These are phyloP conservation scores for Oplegnathus fasciatus DNA, from an alignment of 2,113 vertebrate genomes.

Conservation along the genomic window DNA sequence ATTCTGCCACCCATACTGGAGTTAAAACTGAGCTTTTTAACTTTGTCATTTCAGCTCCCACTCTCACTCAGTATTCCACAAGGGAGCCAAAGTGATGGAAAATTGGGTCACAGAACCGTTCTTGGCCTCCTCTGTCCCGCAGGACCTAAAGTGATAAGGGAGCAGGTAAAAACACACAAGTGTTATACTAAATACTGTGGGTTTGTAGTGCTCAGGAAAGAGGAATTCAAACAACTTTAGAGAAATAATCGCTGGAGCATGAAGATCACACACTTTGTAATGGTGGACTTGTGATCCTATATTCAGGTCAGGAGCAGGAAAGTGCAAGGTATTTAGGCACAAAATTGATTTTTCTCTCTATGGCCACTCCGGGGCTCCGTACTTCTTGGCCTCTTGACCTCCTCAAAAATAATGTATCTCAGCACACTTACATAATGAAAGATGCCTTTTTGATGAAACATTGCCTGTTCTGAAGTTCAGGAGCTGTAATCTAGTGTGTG, in stretches of 20 bases:
- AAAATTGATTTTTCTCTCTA: no score
- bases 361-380: no score
- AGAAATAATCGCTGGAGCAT: background rate
- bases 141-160: constrained; percentile 22
- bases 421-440: background rate
- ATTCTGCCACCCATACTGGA: constrained; percentile 16
- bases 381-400: background rate
- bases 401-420: background rate
- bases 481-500: background rate
- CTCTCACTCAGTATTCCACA: constrained; percentile 47
- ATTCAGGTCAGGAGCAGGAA: background rate
- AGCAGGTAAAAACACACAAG: constrained; percentile 34
- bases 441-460: background rate
- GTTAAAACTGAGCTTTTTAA: constrained; percentile 43
- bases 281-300: background rate
- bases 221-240: constrained; percentile 7
- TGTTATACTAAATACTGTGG: constrained; percentile 24
- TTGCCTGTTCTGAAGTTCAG: background rate
- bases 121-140: constrained; percentile 35
- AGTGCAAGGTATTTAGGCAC: background rate
- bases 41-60: constrained; percentile 41
- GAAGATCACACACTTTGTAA: constrained; percentile 1
- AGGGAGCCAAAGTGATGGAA: constrained; percentile 35
- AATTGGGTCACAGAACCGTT: constrained; percentile 57
- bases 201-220: background rate